A percentile compares a stretch with the other conserved stretches of the same genome.
These are phyloP conservation scores for Mesembrinibis cayennensis DNA, from an alignment of 2,113 vertebrate species.

Conservation along the genomic window DNA sequence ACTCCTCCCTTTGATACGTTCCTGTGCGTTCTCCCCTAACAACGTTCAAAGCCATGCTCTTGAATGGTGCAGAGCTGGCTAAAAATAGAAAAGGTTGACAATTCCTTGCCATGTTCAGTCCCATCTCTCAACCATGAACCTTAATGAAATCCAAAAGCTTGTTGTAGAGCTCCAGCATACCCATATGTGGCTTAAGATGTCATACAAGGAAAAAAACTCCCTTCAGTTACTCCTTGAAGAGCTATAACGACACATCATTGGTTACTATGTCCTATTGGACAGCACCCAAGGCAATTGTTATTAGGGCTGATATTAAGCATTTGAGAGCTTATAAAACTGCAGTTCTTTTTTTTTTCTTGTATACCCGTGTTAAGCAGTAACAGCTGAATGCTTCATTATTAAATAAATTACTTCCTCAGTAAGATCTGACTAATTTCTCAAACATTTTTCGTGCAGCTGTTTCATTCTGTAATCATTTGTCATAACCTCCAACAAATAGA, in stretches of 20 bases:
- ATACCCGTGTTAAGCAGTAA: not conserved
- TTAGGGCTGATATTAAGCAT: not conserved
- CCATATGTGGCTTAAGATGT: not conserved
- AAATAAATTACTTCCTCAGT: not conserved
- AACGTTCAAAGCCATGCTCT: not conserved
- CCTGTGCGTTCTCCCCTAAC: not conserved
- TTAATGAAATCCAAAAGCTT: not conserved
- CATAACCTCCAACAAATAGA: not conserved
- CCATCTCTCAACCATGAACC: not conserved
- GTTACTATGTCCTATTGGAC: not conserved
- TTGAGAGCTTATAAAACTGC: not conserved
- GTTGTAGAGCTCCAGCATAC: not conserved
- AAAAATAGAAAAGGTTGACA: not conserved
- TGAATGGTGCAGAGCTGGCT: not conserved
- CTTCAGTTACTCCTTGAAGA: not conserved
- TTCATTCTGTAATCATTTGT: not conserved
- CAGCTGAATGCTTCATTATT: not conserved
- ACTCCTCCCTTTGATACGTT: too few relatives aligned
- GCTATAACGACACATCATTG: not conserved
- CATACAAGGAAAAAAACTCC: not conserved
- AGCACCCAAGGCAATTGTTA: not conserved
- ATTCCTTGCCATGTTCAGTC: not conserved
- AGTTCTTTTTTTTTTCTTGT: accelerated
- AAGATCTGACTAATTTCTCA: not conserved
- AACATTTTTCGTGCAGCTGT: not conserved